Evolutionary conservation across 2,113 vertebrate genomes (phyloP), one percentile per base, ranked within the genome.

Genomic region (Rissa tridactyla): DNA sequence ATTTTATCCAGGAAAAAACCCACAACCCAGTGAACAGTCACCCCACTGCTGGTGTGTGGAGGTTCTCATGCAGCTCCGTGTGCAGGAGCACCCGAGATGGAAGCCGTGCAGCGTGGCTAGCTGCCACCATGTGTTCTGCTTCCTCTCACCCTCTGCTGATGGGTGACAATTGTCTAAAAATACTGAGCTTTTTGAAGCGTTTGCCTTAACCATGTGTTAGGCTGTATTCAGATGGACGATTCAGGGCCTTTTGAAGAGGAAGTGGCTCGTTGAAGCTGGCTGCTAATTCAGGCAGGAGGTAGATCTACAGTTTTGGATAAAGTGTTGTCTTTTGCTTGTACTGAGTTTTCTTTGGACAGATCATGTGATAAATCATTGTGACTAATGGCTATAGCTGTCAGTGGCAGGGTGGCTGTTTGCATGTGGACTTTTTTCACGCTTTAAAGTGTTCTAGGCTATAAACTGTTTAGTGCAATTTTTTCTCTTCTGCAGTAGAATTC

Each of bases 201-300:
- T n/a, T 52, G 26, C 46, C 46, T 54, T 58, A 29, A 25, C 61
- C 0, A 0, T 27, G 61, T n/a, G 18, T 19, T 34, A 1, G 0
- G 6, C 34, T 88, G 51, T 17, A 0, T 20, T 57, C 76, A 23
- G 58, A 42, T 32, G 30, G 61, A 18, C 15, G 5, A 0, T 46
- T 12, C 0, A 1, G 34, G 86, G 66, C 57, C 58, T 57, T 26
- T 5, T 9, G 36, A 83, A 62, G 66, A 69, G 90, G 94, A 96
- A 96, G 85, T 86, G 46, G 22, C 42, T 73, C 46, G 27, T 44
- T 77, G 34, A 38, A 5, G 46, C 36, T 58, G 71, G 19, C 64
- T 78, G 58, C 80, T 55, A 58, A 6, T 16, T 66, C 52, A 75
- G 68, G 62, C 62, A 34, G 70, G 73, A 54, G 38, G 47, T 55